Percentiles rank a stretch among this genome's conserved stretches.
phyloP scores from a whole-genome alignment of 2,113 vertebrate species.

The Mesoclemmys tuberculata region DNA sequence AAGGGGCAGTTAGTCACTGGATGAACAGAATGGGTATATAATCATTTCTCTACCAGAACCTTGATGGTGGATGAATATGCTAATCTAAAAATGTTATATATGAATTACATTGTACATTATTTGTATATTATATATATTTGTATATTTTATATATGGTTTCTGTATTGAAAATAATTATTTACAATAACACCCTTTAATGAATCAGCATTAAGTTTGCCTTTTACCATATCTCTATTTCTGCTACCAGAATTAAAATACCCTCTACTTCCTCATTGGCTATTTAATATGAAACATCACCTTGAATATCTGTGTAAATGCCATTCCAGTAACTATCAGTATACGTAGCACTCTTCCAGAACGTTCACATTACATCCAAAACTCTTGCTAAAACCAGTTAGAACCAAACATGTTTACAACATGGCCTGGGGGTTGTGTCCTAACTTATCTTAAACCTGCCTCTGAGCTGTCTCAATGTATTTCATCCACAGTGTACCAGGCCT shows the following conservation, averaged over 20 bases:
- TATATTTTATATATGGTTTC: too few species aligned
- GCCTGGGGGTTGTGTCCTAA: neutral
- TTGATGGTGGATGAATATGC: neutral
- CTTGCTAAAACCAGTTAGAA: neutral
- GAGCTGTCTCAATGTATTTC: neutral
- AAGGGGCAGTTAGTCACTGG: neutral
- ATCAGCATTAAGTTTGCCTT: neutral
- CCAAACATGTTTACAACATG: neutral
- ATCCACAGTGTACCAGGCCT: neutral
- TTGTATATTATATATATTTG: neutral
- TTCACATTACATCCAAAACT: neutral
- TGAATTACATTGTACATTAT: neutral
- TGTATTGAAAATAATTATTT: too few species aligned
- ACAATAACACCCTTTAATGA: neutral
- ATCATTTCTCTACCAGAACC: neutral
- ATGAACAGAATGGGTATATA: neutral
- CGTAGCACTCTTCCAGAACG: neutral
- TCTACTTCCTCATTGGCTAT: neutral
- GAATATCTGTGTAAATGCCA: neutral
- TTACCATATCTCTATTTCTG: neutral
- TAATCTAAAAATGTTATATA: neutral
- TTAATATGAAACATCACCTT: neutral
- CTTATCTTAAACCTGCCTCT: neutral
- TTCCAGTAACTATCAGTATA: neutral
- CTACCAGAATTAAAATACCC: neutral